phyloP scores from a whole-genome alignment of 1,140 invertebrate genomes.

The Lordiphosa stackelbergi region DNA sequence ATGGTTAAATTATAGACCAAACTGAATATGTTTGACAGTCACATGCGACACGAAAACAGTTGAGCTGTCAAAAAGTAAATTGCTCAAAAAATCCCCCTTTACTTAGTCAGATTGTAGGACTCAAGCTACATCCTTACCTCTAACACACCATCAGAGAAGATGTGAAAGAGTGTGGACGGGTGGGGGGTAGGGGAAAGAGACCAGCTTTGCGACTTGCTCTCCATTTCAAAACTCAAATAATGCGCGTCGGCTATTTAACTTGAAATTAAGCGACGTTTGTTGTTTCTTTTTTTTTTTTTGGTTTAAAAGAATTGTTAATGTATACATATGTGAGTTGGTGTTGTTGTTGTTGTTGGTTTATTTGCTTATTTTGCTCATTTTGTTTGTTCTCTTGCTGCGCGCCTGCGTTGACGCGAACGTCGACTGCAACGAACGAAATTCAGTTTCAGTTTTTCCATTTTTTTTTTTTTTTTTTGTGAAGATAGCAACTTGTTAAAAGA shows the following conservation, averaged over 20 bases:
- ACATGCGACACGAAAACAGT: too few species aligned
- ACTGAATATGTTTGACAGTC: too few species aligned
- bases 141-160: not conserved
- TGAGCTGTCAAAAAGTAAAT: too few species aligned
- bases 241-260: constrained; percentile 72
- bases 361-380: constrained; percentile 71
- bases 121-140: constrained; percentile 7
- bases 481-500: constrained; percentile 63
- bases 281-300: constrained; percentile 43
- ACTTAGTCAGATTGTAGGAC: not conserved
- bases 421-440: constrained; percentile 19
- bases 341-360: constrained; percentile 38
- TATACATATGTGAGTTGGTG: constrained; percentile 22
- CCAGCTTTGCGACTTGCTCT: constrained; percentile 53
- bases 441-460: constrained; percentile 31
- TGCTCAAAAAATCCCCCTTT: too few species aligned
- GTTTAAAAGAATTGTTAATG: constrained; percentile 39
- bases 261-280: constrained; percentile 71
- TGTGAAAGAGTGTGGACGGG: too few species aligned
- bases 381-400: constrained; percentile 55
- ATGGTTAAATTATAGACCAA: too few species aligned
- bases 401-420: constrained; percentile 3
- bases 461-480: constrained; percentile 21
- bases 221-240: constrained; percentile 74
- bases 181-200: too few species aligned